These are phyloP conservation scores for Pipistrellus pipistrellus DNA, from an alignment of 2,797 vertebrate genomes.

Conservation along the genomic window DNA sequence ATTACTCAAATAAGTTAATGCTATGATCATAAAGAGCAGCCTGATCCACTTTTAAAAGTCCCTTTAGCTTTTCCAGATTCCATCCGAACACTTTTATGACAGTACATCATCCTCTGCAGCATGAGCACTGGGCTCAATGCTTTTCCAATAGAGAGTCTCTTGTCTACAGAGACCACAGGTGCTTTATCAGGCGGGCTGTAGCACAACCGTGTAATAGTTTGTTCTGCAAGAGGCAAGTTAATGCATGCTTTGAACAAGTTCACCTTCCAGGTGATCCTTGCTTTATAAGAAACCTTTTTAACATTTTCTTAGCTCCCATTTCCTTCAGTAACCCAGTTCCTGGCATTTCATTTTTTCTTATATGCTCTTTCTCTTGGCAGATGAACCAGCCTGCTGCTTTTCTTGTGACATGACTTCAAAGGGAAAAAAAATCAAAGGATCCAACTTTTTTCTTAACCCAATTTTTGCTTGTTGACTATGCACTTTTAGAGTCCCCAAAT, in stretches of 20 bases:
- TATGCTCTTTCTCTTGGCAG: conserved; percentile 70
- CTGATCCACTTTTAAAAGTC: not conserved
- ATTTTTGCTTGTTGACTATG: conserved; percentile 63
- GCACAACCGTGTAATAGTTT: conserved; percentile 70
- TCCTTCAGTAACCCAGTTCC: conserved; percentile 71
- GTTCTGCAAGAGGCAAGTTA: conserved; percentile 74
- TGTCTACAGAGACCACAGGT: conserved; percentile 71
- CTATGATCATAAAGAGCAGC: not conserved
- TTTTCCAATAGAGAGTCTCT: conserved; percentile 57
- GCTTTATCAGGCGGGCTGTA: conserved; percentile 65
- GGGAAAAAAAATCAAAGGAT: conserved; percentile 76
- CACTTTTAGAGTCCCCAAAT: not conserved
- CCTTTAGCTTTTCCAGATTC: conserved; percentile 39
- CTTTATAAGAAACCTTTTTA: conserved; percentile 77
- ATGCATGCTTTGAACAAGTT: conserved; percentile 81
- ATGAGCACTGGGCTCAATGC: conserved; percentile 61
- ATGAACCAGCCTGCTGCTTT: conserved; percentile 68
- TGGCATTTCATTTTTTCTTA: conserved; percentile 83
- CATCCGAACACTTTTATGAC: not conserved
- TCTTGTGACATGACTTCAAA: conserved; percentile 73
- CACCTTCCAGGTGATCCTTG: conserved; percentile 74
- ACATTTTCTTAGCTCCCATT: conserved; percentile 77
- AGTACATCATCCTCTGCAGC: not conserved
- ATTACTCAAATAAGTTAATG: conserved; percentile 42
- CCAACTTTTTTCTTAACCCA: conserved; percentile 71